phyloP scores from a whole-genome alignment of 1,140 invertebrate species.

The Thereuonema tuberculata region DNA sequence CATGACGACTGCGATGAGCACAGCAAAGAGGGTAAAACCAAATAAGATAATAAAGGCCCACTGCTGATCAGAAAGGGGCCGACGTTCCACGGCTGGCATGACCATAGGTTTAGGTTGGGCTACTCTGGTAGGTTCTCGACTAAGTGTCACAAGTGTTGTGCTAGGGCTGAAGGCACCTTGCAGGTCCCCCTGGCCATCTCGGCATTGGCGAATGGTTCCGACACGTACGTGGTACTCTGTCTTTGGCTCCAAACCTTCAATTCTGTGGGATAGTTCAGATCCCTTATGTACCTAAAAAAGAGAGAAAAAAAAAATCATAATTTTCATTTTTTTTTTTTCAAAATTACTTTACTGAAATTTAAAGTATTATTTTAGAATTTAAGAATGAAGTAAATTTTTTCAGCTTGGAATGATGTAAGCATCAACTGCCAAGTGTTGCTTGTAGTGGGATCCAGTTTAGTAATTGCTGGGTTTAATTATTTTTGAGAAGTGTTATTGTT shows the following conservation, averaged over 20 bases:
- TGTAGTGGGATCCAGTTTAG: too few relatives aligned
- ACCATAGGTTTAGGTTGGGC: background rate
- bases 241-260: slow-evolving; percentile 51
- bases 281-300: slow-evolving; percentile 51
- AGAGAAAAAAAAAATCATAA: slow-evolving; percentile 13
- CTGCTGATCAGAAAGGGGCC: slow-evolving; percentile 45
- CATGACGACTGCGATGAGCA: slow-evolving; percentile 44
- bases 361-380: too few relatives aligned
- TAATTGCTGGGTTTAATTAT: too few relatives aligned
- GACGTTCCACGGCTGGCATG: slow-evolving; percentile 23
- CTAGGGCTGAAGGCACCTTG: slow-evolving; percentile 48
- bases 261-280: slow-evolving; percentile 43
- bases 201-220: slow-evolving; percentile 48
- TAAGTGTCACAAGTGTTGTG: slow-evolving; percentile 33
- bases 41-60: slow-evolving; percentile 46
- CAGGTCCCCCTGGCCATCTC: slow-evolving; percentile 35
- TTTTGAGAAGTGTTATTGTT: too few relatives aligned
- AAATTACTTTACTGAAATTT: slow-evolving; percentile 6
- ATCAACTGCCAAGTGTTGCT: too few relatives aligned
- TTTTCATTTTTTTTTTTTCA: too few relatives aligned
- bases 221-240: slow-evolving; percentile 57
- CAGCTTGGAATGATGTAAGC: too few relatives aligned
- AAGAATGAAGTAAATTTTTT: too few relatives aligned
- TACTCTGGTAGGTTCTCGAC: background rate
- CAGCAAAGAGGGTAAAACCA: slow-evolving; percentile 44